A percentile compares a stretch with the other conserved stretches of the same genome.
phyloP scores from a whole-genome alignment of 2,888 invertebrate genomes.

The Meteorus colon region DNA sequence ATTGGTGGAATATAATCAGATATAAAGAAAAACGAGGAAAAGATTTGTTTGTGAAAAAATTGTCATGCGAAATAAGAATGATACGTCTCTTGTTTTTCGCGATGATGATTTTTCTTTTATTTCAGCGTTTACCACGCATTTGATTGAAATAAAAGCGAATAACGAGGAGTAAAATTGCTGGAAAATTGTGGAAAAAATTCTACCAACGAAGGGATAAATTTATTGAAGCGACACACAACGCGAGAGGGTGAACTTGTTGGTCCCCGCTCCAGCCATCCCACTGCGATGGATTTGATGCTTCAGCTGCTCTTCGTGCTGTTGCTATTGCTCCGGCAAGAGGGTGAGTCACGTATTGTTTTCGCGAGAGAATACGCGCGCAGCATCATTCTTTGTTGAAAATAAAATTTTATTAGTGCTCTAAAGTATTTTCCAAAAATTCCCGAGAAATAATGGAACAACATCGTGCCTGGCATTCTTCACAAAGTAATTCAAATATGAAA shows the following conservation, averaged over 20 bases:
- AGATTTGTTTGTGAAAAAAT: background rate
- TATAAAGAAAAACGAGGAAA: background rate
- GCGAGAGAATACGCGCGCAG: background rate
- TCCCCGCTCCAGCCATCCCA: conserved; percentile 33
- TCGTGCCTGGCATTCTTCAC: background rate
- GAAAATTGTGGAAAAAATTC: conserved; percentile 18
- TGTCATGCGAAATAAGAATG: background rate
- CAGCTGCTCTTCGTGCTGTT: conserved; percentile 55
- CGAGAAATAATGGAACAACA: background rate
- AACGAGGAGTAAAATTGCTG: conserved; percentile 24
- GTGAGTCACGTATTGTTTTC: conserved; percentile 54
- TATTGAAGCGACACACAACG: conserved; percentile 23
- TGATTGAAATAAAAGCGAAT: conserved; percentile 32
- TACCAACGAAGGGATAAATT: conserved; percentile 34
- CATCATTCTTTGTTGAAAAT: conserved; percentile 3
- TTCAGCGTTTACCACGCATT: background rate
- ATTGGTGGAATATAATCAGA: conserved; percentile 12
- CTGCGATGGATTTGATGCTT: conserved; percentile 61
- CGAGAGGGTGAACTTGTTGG: conserved; percentile 23
- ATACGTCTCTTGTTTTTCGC: background rate
- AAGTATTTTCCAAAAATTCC: background rate
- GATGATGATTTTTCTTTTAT: conserved; percentile 15
- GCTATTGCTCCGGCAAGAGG: conserved; percentile 59
- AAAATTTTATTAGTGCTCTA: background rate
- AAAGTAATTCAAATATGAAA: background rate